phyloP scores from a whole-genome alignment of 2,113 vertebrate genomes.

The Cebidichthys violaceus region DNA sequence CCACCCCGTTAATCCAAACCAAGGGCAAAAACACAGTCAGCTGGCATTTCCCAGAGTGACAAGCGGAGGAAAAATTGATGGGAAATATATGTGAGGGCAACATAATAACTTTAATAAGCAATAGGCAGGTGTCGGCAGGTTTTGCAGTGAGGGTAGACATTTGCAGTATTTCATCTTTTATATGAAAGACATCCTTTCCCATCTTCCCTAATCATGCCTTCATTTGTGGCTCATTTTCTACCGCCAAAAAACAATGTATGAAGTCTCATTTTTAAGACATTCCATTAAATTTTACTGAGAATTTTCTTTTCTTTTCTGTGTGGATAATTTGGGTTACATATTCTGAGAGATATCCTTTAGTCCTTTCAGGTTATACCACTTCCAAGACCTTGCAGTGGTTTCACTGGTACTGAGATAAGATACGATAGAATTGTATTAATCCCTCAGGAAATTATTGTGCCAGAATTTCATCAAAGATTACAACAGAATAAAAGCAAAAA shows the following conservation, averaged over 20 bases:
- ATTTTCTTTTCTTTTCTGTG: neutral
- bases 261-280: slow-evolving; percentile 4
- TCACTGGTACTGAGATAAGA: neutral
- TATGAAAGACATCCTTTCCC: neutral
- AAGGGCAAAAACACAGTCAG: slow-evolving; percentile 22
- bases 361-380: slow-evolving; percentile 19
- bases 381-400: neutral
- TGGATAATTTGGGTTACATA: slow-evolving; percentile 6
- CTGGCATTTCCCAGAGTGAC: slow-evolving; percentile 28
- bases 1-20: slow-evolving; percentile 25
- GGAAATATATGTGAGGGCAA: slow-evolving; percentile 16
- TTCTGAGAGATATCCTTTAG: neutral
- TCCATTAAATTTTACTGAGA: neutral
- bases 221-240: neutral
- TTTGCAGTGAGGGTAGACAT: neutral
- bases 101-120: slow-evolving; percentile 37
- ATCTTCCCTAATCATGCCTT: neutral
- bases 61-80: slow-evolving; percentile 1
- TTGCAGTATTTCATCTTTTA: neutral
- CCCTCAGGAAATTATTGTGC: too few relatives aligned
- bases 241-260: neutral
- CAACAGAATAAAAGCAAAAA: too few relatives aligned
- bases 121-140: slow-evolving; percentile 12
- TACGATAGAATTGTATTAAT: too few relatives aligned
- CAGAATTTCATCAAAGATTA: too few relatives aligned